Base-by-base conservation (phyloP, 1,140 invertebrate genomes). In the Tetragonula clypearis region DNA sequence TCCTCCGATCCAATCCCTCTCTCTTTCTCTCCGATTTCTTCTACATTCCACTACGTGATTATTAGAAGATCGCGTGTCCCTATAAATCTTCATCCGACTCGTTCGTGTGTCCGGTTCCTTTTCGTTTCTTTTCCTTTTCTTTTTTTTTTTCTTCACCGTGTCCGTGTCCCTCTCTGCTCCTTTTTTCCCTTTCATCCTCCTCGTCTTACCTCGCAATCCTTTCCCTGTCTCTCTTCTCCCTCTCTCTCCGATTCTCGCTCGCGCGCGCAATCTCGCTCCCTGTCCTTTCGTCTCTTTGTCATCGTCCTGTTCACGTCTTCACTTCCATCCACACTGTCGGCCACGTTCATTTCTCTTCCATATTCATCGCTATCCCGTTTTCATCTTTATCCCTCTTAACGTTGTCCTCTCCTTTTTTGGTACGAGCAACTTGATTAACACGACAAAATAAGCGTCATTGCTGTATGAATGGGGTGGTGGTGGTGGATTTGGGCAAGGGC, bases 381-480 rank as follows among this genome's bases (percentile, higher is more conserved):
- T 35, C 35, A 35, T 35, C 35, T 35, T 60, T 71, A 49, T 78
- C 60, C 78, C 26, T 87, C 84, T 30, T 30, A 58, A 69, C 84
- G 76, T 76, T 78, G 90, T 86, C 81, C 88, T 88, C 87, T 92
- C 84, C 92, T 75, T 80, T 68, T 95, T 95, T 95, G 94, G 94
- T 95, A 95, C 93, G 94, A 95, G 93, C 94, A 95, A 94, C 94
- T 94, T 95, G 93, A 94, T 94, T 94, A 94, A 94, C 93, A 93
- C 94, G 94, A 95, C 93, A 95, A 94, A 93, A 93, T 94, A 95
- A 95, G 94, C 94, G 94, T 95, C 94, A 95, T 95, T 95, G 92
- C 92, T 93, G 93, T 92, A 87, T 79, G 82, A 81, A 73, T 73
- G 35, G 75, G 75, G 74, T 79, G 71, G 65, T 72, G 75, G 19